Evolutionary conservation across 2,113 vertebrate genomes (phyloP).

Genomic region (Istiophorus platypterus): DNA sequence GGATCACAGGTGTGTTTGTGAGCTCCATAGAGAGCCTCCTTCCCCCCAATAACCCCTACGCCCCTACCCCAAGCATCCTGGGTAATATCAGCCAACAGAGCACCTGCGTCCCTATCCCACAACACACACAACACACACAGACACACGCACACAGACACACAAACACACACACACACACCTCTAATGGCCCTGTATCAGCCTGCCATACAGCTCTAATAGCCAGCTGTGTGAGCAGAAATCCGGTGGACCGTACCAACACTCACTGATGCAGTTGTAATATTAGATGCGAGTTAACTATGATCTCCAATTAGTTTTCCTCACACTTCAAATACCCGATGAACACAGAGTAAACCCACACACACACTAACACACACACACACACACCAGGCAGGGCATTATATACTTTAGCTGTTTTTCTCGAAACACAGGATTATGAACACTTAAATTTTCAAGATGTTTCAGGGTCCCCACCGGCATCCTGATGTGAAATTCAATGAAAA

Average conservation of each 20-base stretch:
- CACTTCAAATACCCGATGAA: conserved; percentile 26
- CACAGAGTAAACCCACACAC: not conserved
- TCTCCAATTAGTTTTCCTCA: conserved; percentile 40
- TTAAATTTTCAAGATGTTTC: not conserved
- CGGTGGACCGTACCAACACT: conserved; percentile 51
- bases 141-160: conserved; percentile 28
- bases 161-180: conserved; percentile 52
- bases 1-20: conserved; percentile 79
- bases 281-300: conserved; percentile 55
- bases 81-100: conserved; percentile 76
- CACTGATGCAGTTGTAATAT: conserved; percentile 68
- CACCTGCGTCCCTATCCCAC: conserved; percentile 73
- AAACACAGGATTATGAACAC: not conserved
- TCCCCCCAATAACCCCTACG: conserved; percentile 41
- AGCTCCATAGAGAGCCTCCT: conserved; percentile 72
- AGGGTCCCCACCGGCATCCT: not conserved
- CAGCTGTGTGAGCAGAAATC: conserved; percentile 74
- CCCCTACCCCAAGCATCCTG: conserved; percentile 73
- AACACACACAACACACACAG: conserved; percentile 39
- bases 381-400: not conserved
- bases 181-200: conserved; percentile 68
- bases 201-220: conserved; percentile 73
- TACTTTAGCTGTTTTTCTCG: conserved; percentile 1
- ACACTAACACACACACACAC: conserved; percentile 10
- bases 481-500: not conserved